A percentile compares a stretch with the other conserved stretches of the same genome.
Conservation (phyloP, 2,888 invertebrate species). For the Hypselothyrea guttata region DNA sequence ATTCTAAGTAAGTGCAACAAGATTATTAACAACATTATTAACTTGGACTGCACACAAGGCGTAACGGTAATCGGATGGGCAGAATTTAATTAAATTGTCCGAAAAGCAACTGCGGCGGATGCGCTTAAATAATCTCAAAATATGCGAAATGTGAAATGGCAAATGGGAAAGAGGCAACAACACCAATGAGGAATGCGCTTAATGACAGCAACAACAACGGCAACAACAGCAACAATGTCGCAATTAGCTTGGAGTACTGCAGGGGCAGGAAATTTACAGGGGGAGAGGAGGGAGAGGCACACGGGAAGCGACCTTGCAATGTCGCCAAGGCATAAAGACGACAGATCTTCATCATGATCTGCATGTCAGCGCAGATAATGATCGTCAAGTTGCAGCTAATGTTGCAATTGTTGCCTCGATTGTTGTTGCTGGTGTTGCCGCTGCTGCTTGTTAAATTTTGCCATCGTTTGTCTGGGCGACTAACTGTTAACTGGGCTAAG, state of each 20-base stretch:
- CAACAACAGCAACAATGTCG: slow-evolving; percentile 56
- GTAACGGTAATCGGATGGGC: slow-evolving; percentile 67
- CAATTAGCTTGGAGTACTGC: slow-evolving; percentile 62
- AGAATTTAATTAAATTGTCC: slow-evolving; percentile 67
- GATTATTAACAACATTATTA: slow-evolving; percentile 7
- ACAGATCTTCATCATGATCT: slow-evolving; percentile 14
- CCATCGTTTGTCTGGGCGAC: slow-evolving; percentile 54
- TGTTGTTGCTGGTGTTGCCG: slow-evolving; percentile 11
- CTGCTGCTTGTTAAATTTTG: slow-evolving; percentile 54
- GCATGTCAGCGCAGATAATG: slow-evolving; percentile 12
- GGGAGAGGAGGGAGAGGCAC: slow-evolving; percentile 32
- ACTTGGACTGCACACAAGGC: slow-evolving; percentile 9
- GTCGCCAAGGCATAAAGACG: slow-evolving; percentile 51
- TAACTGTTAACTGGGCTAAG: slow-evolving; percentile 48
- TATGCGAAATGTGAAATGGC: slow-evolving; percentile 50
- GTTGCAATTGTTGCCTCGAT: slow-evolving; percentile 4
- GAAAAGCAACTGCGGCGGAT: slow-evolving; percentile 54
- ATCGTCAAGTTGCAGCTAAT: slow-evolving; percentile 5
- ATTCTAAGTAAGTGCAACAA: slow-evolving; percentile 11
- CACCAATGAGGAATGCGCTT: slow-evolving; percentile 61
- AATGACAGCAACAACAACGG: slow-evolving; percentile 42
- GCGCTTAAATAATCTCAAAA: slow-evolving; percentile 62
- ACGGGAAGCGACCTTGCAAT: slow-evolving; percentile 67
- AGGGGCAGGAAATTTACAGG: slow-evolving; percentile 56
- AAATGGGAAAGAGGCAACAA: slow-evolving; percentile 45